Percentiles rank a stretch among this genome's conserved stretches.
Evolutionary conservation across 23 tunicate genomes (phyloP).

Genomic region (Ciona savignyi): DNA sequence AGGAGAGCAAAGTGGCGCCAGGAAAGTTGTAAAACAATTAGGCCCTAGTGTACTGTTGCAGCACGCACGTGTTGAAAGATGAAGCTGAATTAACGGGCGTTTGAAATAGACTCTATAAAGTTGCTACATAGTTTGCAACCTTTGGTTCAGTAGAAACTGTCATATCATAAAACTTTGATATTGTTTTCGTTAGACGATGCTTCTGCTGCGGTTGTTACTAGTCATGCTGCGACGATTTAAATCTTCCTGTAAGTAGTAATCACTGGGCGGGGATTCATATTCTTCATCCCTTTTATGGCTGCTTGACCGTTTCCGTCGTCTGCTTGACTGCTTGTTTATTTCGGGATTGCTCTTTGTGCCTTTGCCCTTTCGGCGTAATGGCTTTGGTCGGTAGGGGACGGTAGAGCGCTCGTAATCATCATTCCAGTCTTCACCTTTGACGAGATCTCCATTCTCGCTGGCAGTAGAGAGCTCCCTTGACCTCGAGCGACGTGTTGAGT

Average conservation of each 20-base stretch:
- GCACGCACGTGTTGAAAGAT: no score
- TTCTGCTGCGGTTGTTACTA: conserved; percentile 5
- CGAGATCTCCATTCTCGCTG: background rate
- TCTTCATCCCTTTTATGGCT: conserved; percentile 11
- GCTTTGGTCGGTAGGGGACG: conserved; percentile 29
- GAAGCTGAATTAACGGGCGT: no score
- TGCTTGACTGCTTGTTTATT: conserved; percentile 27
- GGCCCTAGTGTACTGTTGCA: no score
- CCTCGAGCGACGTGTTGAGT: background rate
- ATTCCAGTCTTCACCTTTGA: background rate
- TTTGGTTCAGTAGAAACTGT: no score
- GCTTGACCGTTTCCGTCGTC: conserved; percentile 17
- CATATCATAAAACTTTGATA: no score
- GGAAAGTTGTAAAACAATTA: no score
- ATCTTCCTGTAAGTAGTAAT: conserved; percentile 69
- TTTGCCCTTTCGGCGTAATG: conserved; percentile 14
- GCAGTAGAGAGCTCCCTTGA: background rate
- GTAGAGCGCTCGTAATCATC: conserved; percentile 26
- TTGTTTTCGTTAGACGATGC: conserved; percentile 4
- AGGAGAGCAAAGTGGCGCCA: no score
- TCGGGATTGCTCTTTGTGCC: conserved; percentile 52
- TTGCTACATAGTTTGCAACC: no score
- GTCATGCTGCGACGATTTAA: conserved; percentile 6
- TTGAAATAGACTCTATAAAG: no score
- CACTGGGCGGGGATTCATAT: conserved; percentile 80